phyloP scores from a whole-genome alignment of 2,797 vertebrate genomes.

The Pipistrellus nathusii region DNA sequence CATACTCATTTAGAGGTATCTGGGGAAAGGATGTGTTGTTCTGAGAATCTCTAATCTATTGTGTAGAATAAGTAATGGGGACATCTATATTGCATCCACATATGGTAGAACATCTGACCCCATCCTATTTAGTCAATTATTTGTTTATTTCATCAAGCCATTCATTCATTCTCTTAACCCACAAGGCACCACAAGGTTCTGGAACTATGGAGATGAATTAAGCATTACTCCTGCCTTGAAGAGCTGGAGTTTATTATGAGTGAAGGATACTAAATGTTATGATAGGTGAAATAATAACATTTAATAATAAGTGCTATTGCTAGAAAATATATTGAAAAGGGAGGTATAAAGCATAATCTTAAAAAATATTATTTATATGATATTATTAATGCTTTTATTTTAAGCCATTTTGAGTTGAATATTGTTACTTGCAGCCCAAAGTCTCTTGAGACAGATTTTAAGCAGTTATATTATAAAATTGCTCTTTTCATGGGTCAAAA shows the following conservation, averaged over 20 bases:
- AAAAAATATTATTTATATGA: slow-evolving; percentile 27
- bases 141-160: background rate
- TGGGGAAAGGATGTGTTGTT: background rate
- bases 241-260: background rate
- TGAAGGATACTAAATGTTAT: slow-evolving; percentile 1
- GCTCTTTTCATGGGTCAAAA: background rate
- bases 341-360: background rate
- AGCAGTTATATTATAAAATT: background rate
- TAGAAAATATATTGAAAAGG: background rate
- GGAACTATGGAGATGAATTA: background rate
- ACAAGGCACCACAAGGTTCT: background rate
- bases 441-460: background rate
- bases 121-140: background rate
- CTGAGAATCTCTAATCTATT: background rate
- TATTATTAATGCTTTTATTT: slow-evolving; percentile 34
- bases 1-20: background rate
- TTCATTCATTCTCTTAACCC: background rate
- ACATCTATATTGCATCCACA: background rate
- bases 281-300: background rate
- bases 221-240: background rate
- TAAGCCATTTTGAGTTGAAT: slow-evolving; percentile 1
- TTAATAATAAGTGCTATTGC: slow-evolving; percentile 4
- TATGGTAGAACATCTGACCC: background rate
- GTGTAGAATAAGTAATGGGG: background rate
- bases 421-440: slow-evolving; percentile 17